Conservation (phyloP, 2,888 invertebrate genomes). For the Drosophila prolongata region DNA sequence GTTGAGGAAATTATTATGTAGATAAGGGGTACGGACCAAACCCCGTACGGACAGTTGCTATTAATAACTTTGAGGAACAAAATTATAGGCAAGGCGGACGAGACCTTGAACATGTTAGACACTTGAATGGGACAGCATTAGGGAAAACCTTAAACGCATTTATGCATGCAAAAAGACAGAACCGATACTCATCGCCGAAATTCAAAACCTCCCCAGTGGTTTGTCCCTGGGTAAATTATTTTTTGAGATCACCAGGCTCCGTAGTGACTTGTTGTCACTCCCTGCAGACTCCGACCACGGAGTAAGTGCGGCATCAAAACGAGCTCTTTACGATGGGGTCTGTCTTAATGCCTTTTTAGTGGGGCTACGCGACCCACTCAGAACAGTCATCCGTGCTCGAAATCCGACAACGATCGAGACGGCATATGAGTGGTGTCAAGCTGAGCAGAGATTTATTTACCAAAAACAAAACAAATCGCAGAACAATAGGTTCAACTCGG, state of each 20-base stretch:
- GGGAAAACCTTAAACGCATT: constrained; percentile 1
- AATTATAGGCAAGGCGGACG: neutral
- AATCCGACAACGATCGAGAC: neutral
- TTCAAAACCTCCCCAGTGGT: neutral
- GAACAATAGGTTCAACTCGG: too few species aligned
- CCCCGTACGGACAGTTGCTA: neutral
- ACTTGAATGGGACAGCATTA: constrained; percentile 1
- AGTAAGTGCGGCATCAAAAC: neutral
- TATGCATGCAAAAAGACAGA: neutral
- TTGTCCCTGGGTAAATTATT: constrained; percentile 1
- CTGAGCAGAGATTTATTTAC: neutral
- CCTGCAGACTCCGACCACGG: neutral
- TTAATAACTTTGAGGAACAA: neutral
- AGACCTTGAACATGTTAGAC: neutral
- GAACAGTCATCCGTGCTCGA: neutral
- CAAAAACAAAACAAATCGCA: neutral
- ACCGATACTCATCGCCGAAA: constrained; percentile 1
- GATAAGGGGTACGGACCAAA: neutral
- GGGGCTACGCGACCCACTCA: neutral
- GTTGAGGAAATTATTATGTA: neutral
- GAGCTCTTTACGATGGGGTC: neutral
- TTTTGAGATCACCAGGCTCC: neutral
- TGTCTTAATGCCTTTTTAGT: neutral
- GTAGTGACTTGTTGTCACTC: neutral
- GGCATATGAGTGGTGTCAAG: neutral